Conservation (phyloP, 1,140 invertebrate genomes). For the Piezodorus guildinii region DNA sequence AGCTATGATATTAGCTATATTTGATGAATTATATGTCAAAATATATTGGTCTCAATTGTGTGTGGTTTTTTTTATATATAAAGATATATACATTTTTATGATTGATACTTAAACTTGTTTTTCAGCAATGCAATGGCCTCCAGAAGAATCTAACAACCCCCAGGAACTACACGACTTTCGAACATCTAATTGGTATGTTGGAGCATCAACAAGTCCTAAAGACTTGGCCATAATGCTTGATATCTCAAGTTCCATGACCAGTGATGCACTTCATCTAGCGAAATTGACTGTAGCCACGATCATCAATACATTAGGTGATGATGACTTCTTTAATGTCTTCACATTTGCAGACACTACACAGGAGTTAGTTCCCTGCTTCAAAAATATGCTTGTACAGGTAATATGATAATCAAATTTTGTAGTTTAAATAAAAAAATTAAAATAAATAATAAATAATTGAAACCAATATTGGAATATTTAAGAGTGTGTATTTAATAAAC, state of each 20-base stretch:
- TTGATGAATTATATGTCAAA: too few relatives aligned
- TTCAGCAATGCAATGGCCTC: constrained; percentile 59
- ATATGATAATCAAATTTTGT: constrained; percentile 13
- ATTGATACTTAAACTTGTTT: too few relatives aligned
- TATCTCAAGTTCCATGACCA: constrained; percentile 76
- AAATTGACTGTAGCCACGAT: constrained; percentile 74
- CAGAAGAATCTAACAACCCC: constrained; percentile 44
- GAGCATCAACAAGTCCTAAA: constrained; percentile 91
- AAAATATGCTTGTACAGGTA: constrained; percentile 72
- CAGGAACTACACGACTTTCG: constrained; percentile 79
- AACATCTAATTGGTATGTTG: constrained; percentile 83
- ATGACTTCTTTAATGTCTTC: constrained; percentile 94
- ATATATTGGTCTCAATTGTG: too few relatives aligned
- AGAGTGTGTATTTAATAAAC: too few relatives aligned
- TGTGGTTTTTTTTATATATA: too few relatives aligned
- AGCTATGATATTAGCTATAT: too few relatives aligned
- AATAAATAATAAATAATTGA: not conserved
- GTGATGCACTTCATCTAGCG: constrained; percentile 70
- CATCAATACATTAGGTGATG: constrained; percentile 85
- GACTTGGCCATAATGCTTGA: constrained; percentile 89
- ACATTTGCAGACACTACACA: constrained; percentile 62
- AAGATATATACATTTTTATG: too few relatives aligned
- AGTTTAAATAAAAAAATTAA: not conserved
- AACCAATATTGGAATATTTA: not conserved
- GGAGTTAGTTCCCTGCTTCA: constrained; percentile 74